These are phyloP conservation scores for Leucophenga varia DNA, from an alignment of 1,140 invertebrate genomes.

Conservation along the genomic window DNA sequence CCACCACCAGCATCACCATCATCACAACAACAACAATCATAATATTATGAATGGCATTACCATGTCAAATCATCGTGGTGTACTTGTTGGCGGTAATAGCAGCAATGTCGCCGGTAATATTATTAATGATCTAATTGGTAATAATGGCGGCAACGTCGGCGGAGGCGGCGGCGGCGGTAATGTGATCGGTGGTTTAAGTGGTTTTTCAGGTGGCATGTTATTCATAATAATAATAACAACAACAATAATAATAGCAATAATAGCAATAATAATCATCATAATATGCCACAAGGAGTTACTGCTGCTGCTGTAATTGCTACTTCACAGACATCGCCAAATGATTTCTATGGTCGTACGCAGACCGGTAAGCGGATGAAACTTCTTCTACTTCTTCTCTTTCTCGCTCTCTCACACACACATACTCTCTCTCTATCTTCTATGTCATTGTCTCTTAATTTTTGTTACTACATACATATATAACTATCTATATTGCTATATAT, in stretches of 20 bases:
- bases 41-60: conserved; percentile 36
- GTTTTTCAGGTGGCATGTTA: conserved; percentile 24
- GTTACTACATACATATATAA: too few relatives aligned
- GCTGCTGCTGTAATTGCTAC: too few relatives aligned
- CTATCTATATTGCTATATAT: too few relatives aligned
- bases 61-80: conserved; percentile 47
- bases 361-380: conserved; percentile 54
- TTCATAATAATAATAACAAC: too few relatives aligned
- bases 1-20: too few relatives aligned
- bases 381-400: too few relatives aligned
- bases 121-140: conserved; percentile 8
- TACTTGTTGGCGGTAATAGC: conserved; percentile 37
- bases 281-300: conserved; percentile 29
- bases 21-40: conserved; percentile 37
- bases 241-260: too few relatives aligned
- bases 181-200: conserved; percentile 16
- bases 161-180: conserved; percentile 30
- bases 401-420: conserved; percentile 25
- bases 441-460: too few relatives aligned
- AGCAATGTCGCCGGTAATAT: conserved; percentile 27
- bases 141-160: conserved; percentile 44
- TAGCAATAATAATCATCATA: conserved; percentile 31
- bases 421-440: conserved; percentile 24
- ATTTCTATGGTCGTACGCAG: conserved; percentile 55
- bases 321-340: conserved; percentile 31